These are phyloP conservation scores for Tetramorium parvispinum DNA, from an alignment of 1,140 invertebrate species.

Conservation along the genomic window DNA sequence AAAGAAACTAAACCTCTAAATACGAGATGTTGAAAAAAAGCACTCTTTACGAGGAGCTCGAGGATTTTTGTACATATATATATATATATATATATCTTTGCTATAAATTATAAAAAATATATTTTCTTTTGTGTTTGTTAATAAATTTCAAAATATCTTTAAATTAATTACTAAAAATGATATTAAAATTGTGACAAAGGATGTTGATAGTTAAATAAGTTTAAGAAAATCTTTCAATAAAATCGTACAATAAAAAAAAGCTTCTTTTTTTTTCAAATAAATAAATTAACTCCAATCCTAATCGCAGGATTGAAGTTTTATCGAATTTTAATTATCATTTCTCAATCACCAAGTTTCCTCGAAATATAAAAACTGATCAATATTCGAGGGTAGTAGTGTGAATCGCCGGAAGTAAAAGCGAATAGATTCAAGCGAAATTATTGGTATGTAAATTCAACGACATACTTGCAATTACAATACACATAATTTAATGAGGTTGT, in stretches of 20 bases:
- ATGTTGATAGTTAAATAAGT: neutral
- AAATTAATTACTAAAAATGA: neutral
- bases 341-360: neutral
- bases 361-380: neutral
- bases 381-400: slow-evolving; percentile 3
- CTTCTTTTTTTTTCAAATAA: neutral
- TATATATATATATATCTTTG: neutral
- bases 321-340: slow-evolving; percentile 15
- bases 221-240: neutral
- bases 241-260: neutral
- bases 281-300: neutral
- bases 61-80: neutral
- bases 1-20: neutral
- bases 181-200: neutral
- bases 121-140: neutral
- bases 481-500: slow-evolving; percentile 6
- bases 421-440: slow-evolving; percentile 19
- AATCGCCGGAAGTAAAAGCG: slow-evolving; percentile 51
- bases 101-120: neutral
- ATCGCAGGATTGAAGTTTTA: neutral
- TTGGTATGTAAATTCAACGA: slow-evolving; percentile 4
- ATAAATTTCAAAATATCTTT: neutral
- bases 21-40: neutral
- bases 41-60: neutral
- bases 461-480: slow-evolving; percentile 26